phyloP scores from a whole-genome alignment of 2,888 invertebrate genomes.

The Netelia virgata region DNA sequence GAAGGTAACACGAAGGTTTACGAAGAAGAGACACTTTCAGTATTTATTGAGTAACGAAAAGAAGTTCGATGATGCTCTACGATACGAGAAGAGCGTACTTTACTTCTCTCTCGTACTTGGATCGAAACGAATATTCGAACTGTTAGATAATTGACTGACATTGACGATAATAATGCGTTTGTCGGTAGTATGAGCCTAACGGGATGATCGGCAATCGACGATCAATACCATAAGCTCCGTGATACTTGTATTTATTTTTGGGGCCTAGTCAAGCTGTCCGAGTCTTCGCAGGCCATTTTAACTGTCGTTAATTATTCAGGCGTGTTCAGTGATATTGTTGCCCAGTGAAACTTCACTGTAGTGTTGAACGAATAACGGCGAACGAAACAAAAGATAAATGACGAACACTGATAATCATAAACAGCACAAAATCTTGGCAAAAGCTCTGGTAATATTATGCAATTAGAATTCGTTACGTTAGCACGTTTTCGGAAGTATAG shows the following conservation, averaged over 20 bases:
- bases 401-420: neutral
- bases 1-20: conserved; percentile 69
- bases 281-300: conserved; percentile 56
- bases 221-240: conserved; percentile 32
- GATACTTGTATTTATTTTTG: conserved; percentile 52
- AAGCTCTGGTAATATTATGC: conserved; percentile 18
- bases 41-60: conserved; percentile 74
- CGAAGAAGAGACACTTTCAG: conserved; percentile 67
- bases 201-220: neutral
- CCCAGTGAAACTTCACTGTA: conserved; percentile 28
- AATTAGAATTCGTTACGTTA: conserved; percentile 22
- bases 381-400: neutral
- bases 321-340: conserved; percentile 51
- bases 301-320: conserved; percentile 48
- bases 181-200: conserved; percentile 16
- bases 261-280: conserved; percentile 62
- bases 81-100: conserved; percentile 15
- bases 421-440: conserved; percentile 4
- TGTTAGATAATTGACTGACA: conserved; percentile 37
- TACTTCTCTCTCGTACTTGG: conserved; percentile 7
- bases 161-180: neutral
- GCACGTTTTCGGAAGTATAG: conserved; percentile 41
- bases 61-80: conserved; percentile 55
- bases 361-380: neutral
- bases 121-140: conserved; percentile 17